Base-by-base conservation (phyloP, 2,113 vertebrate genomes). In the Procavia capensis region DNA sequence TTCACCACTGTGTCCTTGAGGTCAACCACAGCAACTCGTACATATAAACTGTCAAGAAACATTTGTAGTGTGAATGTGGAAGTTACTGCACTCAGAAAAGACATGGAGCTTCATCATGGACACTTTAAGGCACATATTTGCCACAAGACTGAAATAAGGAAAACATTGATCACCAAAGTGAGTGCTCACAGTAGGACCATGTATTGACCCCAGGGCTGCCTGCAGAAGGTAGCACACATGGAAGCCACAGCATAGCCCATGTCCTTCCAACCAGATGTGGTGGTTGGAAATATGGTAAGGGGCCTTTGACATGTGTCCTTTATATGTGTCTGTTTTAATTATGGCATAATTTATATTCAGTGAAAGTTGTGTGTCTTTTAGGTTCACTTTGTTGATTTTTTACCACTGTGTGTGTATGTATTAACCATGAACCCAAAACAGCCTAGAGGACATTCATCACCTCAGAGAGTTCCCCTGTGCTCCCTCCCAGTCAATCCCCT, bases 61-160 rank as follows among this genome's bases (percentile, higher is more conserved):
- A 2, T 19, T 47, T 75, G 34, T 36, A 10, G 43, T 70, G 64
- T 8, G 29, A 39, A 75, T 41, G 14, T 16, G 1, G 0, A 45
- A 24, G 39, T 47, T 9, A 11, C 9, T 14, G 39, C 17, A 0
- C 36, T 50, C 4, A 11, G 14, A n/a, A 86, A 83, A 61, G 47
- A 90, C 1, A 17, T 24, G 0, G 24, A 34, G 22, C 45, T 6
- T 82, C 45, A 14, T 31, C 27, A 4, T 31, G 3, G n/a, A 3
- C 5, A 19, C 1, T 24, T 24, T 2, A 22, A 3, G 34, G 10
- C 39, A 2, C 19, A 4, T 0, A 1, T 43, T 34, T 8, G 6
- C 27, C 17, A 11, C 10, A 24, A 80, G 45, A 27, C 14, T 7
- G 3, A 4, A 8, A 9, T 8, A 34, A 47, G 88, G 34, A 63